These are phyloP conservation scores for Notarius lentiginosus DNA, from an alignment of 2,113 vertebrate genomes.

Conservation along the genomic window DNA sequence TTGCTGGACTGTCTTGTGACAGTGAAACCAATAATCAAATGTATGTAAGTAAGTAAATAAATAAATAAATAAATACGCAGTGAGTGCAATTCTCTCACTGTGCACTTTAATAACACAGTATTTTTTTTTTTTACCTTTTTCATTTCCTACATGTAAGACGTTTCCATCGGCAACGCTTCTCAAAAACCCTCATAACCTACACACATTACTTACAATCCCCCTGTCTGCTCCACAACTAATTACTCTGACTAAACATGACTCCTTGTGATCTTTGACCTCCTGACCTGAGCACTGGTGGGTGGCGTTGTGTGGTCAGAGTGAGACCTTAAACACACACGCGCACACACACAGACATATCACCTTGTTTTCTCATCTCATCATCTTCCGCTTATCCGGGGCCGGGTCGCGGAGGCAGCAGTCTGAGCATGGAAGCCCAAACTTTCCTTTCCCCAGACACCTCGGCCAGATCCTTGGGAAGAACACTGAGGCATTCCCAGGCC, in stretches of 20 bases:
- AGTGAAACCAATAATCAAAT: too few species aligned
- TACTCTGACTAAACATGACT: slow-evolving; percentile 53
- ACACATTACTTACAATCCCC: slow-evolving; percentile 37
- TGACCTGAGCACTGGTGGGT: slow-evolving; percentile 47
- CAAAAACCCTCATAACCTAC: slow-evolving; percentile 37
- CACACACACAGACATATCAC: slow-evolving; percentile 16
- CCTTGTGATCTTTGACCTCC: slow-evolving; percentile 54
- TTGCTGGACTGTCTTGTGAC: too few species aligned
- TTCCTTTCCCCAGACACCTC: too few species aligned
- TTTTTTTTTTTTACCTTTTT: slow-evolving; percentile 12
- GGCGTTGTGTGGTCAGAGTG: slow-evolving; percentile 16
- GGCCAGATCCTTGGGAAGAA: too few species aligned
- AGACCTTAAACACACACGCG: not conserved
- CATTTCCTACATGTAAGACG: slow-evolving; percentile 31
- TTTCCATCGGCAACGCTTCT: slow-evolving; percentile 21
- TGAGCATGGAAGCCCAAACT: too few species aligned
- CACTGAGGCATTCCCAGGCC: too few species aligned
- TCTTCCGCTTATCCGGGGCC: too few species aligned
- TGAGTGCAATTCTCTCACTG: slow-evolving; percentile 5
- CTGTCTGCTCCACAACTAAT: slow-evolving; percentile 39
- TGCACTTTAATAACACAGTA: slow-evolving; percentile 13
- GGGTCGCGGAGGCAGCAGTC: too few species aligned
- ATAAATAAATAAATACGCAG: too few species aligned
- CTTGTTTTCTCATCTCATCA: too few species aligned
- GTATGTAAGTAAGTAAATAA: too few species aligned